Conservation (phyloP, 2,888 invertebrate genomes). For the Euphydryas editha region DNA sequence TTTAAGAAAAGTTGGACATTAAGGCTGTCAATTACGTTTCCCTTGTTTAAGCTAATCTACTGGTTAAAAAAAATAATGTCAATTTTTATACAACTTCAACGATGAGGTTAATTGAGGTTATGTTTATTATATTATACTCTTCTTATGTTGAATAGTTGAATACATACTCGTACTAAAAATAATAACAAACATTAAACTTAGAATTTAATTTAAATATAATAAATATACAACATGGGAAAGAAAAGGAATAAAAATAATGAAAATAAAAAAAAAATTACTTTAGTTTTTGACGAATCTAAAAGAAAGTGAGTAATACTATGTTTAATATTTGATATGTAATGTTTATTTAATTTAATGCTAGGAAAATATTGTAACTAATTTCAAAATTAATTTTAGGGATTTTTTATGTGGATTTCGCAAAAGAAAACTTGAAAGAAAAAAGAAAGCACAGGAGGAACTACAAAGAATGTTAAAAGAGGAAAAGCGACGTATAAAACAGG, state of each 20-base stretch:
- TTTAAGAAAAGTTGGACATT: too few relatives aligned
- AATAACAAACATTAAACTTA: background rate
- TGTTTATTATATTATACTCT: background rate
- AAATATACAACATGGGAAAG: constrained; percentile 66
- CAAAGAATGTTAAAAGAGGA: constrained; percentile 89
- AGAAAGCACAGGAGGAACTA: constrained; percentile 89
- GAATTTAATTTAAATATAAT: background rate
- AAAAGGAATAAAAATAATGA: constrained; percentile 64
- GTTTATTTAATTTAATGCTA: constrained; percentile 9
- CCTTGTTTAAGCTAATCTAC: too few relatives aligned
- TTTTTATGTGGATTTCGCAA: constrained; percentile 92
- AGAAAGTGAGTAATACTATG: constrained; percentile 60
- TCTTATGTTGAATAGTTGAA: too few relatives aligned
- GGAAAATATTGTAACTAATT: background rate
- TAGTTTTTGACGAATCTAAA: constrained; percentile 76
- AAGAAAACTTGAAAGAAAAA: constrained; percentile 89
- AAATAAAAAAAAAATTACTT: constrained; percentile 64
- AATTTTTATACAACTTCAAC: background rate
- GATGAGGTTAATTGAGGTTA: background rate
- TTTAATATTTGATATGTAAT: background rate
- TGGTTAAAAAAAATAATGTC: background rate
- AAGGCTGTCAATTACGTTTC: too few relatives aligned
- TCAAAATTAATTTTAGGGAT: constrained; percentile 82
- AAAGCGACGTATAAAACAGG: constrained; percentile 88
- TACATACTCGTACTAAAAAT: constrained; percentile 2